Evolutionary conservation across 2,113 vertebrate genomes (phyloP).

Genomic region (Morone saxatilis): DNA sequence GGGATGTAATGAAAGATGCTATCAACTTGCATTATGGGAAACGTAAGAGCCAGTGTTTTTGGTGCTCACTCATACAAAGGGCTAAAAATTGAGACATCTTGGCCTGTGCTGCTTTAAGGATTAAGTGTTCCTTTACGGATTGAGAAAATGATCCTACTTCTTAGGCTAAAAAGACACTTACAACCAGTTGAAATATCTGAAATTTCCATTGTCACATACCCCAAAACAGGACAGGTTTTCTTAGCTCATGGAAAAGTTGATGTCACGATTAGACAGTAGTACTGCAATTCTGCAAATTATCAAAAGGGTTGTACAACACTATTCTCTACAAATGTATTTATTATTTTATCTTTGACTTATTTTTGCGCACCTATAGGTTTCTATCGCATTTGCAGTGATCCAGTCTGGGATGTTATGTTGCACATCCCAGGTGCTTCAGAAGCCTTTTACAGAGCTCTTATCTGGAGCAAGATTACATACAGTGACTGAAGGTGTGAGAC

Average conservation of each 20-base stretch:
- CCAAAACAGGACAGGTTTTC: not conserved
- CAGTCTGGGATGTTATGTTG: not conserved
- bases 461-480: conserved; percentile 57
- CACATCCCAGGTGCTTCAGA: conserved; percentile 1
- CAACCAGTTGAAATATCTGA: not conserved
- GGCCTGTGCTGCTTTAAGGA: not conserved
- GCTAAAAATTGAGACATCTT: not conserved
- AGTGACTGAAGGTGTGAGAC: conserved; percentile 68
- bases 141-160: not conserved
- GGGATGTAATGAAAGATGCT: not conserved
- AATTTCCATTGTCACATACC: too few relatives aligned
- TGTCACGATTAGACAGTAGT: not conserved
- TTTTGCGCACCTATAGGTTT: not conserved
- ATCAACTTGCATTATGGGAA: not conserved
- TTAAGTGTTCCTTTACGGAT: not conserved
- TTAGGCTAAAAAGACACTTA: too few relatives aligned
- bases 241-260: not conserved
- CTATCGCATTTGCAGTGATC: conserved; percentile 4
- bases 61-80: not conserved
- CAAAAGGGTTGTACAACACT: too few relatives aligned
- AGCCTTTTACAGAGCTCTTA: conserved; percentile 26
- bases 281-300: too few relatives aligned
- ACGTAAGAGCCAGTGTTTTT: not conserved
- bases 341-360: not conserved
- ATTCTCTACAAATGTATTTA: not conserved